Conservation (phyloP, 2,797 vertebrate species). For the Jordanella pulchra region DNA sequence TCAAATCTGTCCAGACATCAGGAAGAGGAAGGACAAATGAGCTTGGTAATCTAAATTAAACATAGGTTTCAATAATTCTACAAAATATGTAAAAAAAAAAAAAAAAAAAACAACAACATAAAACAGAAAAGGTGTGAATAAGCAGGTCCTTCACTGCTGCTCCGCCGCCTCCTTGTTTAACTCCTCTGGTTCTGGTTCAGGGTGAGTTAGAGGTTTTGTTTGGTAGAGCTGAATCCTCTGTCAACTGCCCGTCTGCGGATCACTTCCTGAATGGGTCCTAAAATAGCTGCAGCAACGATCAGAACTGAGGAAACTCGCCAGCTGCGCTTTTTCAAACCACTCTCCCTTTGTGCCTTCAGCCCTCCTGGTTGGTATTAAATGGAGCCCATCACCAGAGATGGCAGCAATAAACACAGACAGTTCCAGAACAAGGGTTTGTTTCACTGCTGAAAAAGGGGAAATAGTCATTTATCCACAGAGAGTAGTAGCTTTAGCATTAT, state of each 20-base stretch:
- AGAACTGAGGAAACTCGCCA: conserved; percentile 72
- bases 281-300: conserved; percentile 77
- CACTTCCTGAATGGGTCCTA: conserved; percentile 78
- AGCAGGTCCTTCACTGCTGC: not conserved
- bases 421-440: not conserved
- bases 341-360: conserved; percentile 47
- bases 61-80: not conserved
- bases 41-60: not conserved
- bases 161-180: not conserved
- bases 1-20: not conserved
- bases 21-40: not conserved
- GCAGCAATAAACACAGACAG: not conserved
- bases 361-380: conserved; percentile 17
- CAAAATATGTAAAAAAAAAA: too few relatives aligned
- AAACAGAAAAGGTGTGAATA: not conserved
- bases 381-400: conserved; percentile 10
- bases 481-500: not conserved
- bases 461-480: not conserved
- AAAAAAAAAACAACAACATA: not conserved
- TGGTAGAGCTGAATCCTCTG: conserved; percentile 46
- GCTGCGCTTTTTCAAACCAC: conserved; percentile 68
- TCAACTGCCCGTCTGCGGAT: conserved; percentile 66
- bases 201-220: conserved; percentile 41
- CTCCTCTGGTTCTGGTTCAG: conserved; percentile 34
- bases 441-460: not conserved